A percentile compares a stretch with the other conserved stretches of the same genome.
phyloP scores from a whole-genome alignment of 2,888 invertebrate species.

The Coremacera marginata region DNA sequence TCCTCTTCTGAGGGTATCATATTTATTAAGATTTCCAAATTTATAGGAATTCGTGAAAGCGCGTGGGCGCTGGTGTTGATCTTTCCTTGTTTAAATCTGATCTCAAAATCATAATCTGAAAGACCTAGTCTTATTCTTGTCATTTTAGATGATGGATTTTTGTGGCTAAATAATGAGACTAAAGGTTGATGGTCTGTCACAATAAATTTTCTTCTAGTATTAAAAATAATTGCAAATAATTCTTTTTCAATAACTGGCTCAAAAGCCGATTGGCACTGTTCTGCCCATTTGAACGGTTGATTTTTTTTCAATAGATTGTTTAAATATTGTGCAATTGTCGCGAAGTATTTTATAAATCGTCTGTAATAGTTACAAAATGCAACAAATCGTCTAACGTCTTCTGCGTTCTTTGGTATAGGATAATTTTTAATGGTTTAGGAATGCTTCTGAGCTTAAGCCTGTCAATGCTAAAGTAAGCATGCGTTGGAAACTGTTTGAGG shows the following conservation, averaged over 20 bases:
- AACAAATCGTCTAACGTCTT: no score
- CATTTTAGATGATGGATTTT: not conserved
- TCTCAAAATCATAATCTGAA: not conserved
- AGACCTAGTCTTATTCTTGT: not conserved
- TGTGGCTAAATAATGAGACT: not conserved
- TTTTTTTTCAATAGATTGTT: no score
- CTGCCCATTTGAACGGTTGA: not conserved
- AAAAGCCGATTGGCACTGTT: not conserved
- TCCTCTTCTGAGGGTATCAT: no score
- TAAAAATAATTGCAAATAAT: not conserved
- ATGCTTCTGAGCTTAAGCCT: no score
- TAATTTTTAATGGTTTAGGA: no score
- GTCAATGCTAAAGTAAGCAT: no score
- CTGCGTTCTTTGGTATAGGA: no score
- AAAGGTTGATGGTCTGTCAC: not conserved
- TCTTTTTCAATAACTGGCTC: not conserved
- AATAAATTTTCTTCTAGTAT: not conserved
- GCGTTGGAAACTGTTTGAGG: no score
- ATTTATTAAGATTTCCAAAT: no score
- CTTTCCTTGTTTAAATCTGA: not conserved
- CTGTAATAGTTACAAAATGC: no score
- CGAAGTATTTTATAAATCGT: no score
- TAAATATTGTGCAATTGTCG: not conserved
- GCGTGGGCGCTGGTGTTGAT: not conserved
- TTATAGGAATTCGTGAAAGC: no score